phyloP scores from a whole-genome alignment of 2,113 vertebrate genomes.

The Oreochromis niloticus region DNA sequence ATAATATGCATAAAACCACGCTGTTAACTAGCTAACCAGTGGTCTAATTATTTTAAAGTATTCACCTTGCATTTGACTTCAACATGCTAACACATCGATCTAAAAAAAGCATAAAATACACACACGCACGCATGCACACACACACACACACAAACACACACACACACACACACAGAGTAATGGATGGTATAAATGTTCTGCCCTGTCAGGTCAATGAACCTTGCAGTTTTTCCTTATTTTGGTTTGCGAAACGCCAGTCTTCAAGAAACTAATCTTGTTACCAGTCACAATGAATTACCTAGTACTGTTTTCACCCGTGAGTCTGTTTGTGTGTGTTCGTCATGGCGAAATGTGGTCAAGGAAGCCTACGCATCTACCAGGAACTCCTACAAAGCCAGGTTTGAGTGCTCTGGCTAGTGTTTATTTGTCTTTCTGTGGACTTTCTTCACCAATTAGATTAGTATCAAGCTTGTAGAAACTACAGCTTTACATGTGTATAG shows the following conservation, averaged over 20 bases:
- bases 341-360: rapidly evolving
- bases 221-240: neutral
- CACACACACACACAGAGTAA: neutral
- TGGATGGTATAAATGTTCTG: neutral
- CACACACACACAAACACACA: rapidly evolving
- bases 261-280: neutral
- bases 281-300: neutral
- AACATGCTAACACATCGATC: neutral
- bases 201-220: neutral
- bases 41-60: neutral
- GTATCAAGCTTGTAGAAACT: neutral
- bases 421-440: neutral
- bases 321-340: neutral
- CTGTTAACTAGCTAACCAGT: neutral
- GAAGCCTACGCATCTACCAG: neutral
- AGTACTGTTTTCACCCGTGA: neutral
- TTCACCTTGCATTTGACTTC: neutral
- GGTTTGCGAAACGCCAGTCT: neutral
- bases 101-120: neutral
- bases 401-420: neutral
- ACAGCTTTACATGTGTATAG: neutral
- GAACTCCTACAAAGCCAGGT: neutral
- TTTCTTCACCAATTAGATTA: neutral
- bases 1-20: neutral
- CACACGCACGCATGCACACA: rapidly evolving